Evolutionary conservation across 53 echinoderm and acorn worm species (phyloP).

Genomic region (Holothuria leucospilota): DNA sequence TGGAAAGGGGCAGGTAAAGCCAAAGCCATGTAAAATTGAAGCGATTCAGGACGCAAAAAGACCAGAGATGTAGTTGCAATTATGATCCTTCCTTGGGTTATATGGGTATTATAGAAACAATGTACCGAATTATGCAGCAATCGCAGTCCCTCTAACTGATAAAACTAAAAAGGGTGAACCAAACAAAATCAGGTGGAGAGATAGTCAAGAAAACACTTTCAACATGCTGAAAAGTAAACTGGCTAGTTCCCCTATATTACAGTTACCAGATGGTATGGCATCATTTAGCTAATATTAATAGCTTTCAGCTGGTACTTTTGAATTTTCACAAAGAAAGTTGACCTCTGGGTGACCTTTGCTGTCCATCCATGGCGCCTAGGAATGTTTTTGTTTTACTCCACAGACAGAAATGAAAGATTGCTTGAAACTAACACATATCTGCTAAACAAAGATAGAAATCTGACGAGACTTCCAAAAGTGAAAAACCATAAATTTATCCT

Average conservation of each 20-base stretch:
- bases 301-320: no score
- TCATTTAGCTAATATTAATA: no score
- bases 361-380: no score
- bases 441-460: no score
- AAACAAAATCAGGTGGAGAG: not conserved
- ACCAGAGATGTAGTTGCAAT: not conserved
- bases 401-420: no score
- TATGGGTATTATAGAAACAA: not conserved
- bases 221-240: not conserved
- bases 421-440: no score
- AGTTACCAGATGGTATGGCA: not conserved
- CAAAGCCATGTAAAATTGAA: not conserved
- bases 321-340: no score
- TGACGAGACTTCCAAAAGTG: no score
- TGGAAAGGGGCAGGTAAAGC: not conserved
- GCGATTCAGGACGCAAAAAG: not conserved
- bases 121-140: not conserved
- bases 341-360: no score
- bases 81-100: not conserved
- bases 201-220: not conserved
- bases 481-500: no score
- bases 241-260: not conserved
- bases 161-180: not conserved
- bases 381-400: no score
- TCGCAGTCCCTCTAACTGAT: not conserved